Percentiles rank a stretch among this genome's conserved stretches.
Conservation (phyloP, 1,140 invertebrate genomes). For the Laupala kohalensis region DNA sequence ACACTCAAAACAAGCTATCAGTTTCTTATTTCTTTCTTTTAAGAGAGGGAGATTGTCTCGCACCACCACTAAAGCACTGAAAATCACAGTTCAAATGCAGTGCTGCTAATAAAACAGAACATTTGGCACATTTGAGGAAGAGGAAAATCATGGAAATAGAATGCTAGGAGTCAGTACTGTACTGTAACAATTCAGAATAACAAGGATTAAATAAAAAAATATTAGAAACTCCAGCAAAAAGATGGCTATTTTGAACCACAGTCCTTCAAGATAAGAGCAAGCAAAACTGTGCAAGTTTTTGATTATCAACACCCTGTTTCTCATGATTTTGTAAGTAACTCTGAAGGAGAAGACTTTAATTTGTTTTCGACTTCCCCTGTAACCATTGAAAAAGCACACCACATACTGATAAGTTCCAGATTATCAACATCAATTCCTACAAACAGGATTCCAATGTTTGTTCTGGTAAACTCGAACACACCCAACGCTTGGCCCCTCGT, state of each 20-base stretch:
- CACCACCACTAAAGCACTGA: not conserved
- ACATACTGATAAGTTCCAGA: not conserved
- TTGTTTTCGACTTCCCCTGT: not conserved
- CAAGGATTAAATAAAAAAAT: not conserved
- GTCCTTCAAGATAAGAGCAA: not conserved
- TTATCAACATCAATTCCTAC: too few species aligned
- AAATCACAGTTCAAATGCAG: conserved; percentile 8
- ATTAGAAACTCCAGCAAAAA: not conserved
- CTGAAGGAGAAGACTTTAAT: not conserved
- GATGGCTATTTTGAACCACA: too few species aligned
- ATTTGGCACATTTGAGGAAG: conserved; percentile 10
- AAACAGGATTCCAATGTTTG: too few species aligned
- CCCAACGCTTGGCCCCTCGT: not conserved
- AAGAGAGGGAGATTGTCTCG: conserved; percentile 3
- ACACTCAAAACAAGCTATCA: not conserved
- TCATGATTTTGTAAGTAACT: not conserved
- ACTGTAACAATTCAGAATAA: not conserved
- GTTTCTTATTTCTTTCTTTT: not conserved
- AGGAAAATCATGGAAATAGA: not conserved
- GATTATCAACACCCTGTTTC: not conserved
- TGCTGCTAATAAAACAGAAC: not conserved
- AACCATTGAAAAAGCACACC: not conserved
- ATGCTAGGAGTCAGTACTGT: not conserved
- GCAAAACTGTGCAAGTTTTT: not conserved
- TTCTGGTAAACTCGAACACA: not conserved